A percentile compares a stretch with the other conserved stretches of the same genome.
These are phyloP conservation scores for Crocodylus rhombifer DNA, from an alignment of 2,797 vertebrate species.

Conservation along the genomic window DNA sequence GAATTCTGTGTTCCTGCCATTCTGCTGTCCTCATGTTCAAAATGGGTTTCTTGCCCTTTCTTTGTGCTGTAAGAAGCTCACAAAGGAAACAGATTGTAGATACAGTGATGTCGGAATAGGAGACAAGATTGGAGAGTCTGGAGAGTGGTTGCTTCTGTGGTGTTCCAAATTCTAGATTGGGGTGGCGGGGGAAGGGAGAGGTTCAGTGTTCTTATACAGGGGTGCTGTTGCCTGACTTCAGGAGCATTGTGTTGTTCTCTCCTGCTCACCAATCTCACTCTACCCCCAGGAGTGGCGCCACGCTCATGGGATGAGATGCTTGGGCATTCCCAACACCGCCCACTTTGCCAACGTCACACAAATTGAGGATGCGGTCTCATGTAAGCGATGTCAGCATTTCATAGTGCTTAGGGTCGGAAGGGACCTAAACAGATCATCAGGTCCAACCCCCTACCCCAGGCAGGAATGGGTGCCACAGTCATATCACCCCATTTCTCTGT, in stretches of 20 bases:
- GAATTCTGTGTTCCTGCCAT: not conserved
- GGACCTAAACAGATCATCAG: too few species aligned
- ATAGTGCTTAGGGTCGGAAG: too few species aligned
- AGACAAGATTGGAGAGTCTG: not conserved
- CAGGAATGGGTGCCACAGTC: too few species aligned
- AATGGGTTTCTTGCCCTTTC: not conserved
- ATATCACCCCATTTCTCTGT: too few species aligned
- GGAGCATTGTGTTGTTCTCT: not conserved
- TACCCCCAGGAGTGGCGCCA: conserved; percentile 93
- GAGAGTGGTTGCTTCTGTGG: not conserved
- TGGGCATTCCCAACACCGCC: conserved; percentile 97
- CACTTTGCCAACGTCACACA: conserved; percentile 99
- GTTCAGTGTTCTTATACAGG: not conserved
- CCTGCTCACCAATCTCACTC: not conserved
- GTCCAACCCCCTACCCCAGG: too few species aligned
- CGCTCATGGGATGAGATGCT: conserved; percentile 96
- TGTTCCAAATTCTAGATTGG: too few species aligned
- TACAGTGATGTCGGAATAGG: not conserved
- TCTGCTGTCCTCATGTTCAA: not conserved
- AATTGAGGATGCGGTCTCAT: conserved; percentile 96
- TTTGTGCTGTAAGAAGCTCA: not conserved
- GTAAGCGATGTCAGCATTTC: conserved; percentile 82
- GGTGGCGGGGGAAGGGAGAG: too few species aligned
- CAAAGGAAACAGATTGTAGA: too few species aligned
- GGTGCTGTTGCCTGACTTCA: not conserved